Conservation (phyloP, 2,797 vertebrate species). For the Pseudomugil tenellus region DNA sequence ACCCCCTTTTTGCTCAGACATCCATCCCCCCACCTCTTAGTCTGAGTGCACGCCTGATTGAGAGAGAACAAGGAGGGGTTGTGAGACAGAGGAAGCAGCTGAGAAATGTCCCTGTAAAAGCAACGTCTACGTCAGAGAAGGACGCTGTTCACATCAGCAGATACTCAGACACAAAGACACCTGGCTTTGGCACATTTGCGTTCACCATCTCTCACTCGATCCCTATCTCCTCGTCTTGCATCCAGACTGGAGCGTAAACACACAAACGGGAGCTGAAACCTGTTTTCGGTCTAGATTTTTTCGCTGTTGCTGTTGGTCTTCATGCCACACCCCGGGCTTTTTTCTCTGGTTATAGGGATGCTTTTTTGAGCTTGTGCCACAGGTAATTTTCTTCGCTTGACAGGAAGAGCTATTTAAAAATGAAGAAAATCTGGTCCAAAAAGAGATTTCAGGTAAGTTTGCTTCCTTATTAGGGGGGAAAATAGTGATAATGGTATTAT, state of each 20-base stretch:
- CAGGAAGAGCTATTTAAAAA: conserved; percentile 78
- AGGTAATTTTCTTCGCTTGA: conserved; percentile 68
- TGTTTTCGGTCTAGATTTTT: conserved; percentile 28
- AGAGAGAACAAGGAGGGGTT: conserved; percentile 19
- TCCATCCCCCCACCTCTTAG: conserved; percentile 50
- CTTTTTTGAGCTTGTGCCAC: conserved; percentile 71
- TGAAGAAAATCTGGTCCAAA: conserved; percentile 99
- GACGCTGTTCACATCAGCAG: conserved; percentile 65
- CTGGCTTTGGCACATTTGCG: conserved; percentile 61
- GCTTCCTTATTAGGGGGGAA: conserved; percentile 13
- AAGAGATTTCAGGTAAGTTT: conserved; percentile 95
- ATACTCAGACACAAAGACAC: conserved; percentile 77
- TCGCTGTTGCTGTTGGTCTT: not conserved
- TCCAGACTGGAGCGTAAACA: conserved; percentile 61
- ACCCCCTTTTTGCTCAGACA: conserved; percentile 39
- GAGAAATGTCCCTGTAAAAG: conserved; percentile 62
- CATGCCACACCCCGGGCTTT: conserved; percentile 65
- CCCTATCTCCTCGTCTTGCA: conserved; percentile 24
- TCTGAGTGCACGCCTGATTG: conserved; percentile 53
- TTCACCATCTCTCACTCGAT: conserved; percentile 35
- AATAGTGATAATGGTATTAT: not conserved
- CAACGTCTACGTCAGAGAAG: conserved; percentile 66
- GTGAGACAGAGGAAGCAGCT: conserved; percentile 40
- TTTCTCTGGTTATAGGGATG: conserved; percentile 48
- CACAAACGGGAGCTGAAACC: conserved; percentile 40